phyloP scores from a whole-genome alignment of 1,140 invertebrate species.

The Brachionus calyciflorus region DNA sequence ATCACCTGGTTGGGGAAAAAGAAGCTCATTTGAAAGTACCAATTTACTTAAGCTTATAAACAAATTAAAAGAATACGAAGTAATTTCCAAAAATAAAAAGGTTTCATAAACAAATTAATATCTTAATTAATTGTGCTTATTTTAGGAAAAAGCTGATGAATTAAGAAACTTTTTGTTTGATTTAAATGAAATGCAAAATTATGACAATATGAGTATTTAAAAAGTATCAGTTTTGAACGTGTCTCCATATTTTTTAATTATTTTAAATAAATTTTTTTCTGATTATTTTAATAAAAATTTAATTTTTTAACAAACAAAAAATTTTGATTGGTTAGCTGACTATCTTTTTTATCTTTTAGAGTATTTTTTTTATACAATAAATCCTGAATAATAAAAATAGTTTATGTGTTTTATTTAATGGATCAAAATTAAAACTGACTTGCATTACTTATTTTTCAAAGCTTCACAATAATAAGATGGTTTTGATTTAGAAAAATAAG shows the following conservation, averaged over 20 bases:
- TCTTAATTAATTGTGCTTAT: not conserved
- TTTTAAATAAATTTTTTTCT: not conserved
- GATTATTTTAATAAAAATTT: too few relatives aligned
- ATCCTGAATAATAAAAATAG: too few relatives aligned
- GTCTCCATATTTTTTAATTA: not conserved
- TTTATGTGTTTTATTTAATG: too few relatives aligned
- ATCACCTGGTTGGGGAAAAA: slow-evolving; percentile 27
- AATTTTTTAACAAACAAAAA: too few relatives aligned
- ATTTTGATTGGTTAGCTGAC: too few relatives aligned
- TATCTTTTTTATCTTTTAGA: too few relatives aligned
- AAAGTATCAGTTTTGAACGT: not conserved
- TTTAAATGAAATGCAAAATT: not conserved
- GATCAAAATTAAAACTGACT: too few relatives aligned
- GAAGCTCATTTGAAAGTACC: not conserved
- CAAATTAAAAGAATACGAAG: slow-evolving; percentile 7
- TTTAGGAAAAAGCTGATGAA: slow-evolving; percentile 11
- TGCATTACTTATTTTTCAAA: too few relatives aligned
- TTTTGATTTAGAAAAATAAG: too few relatives aligned
- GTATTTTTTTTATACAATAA: too few relatives aligned
- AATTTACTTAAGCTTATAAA: not conserved
- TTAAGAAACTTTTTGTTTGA: slow-evolving; percentile 5
- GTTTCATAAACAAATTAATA: not conserved
- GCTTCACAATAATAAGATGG: too few relatives aligned
- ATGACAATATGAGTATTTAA: not conserved
- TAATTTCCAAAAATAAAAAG: not conserved